Evolutionary conservation across 2,113 vertebrate genomes (phyloP).

Genomic region (Lepidothrix coronata): DNA sequence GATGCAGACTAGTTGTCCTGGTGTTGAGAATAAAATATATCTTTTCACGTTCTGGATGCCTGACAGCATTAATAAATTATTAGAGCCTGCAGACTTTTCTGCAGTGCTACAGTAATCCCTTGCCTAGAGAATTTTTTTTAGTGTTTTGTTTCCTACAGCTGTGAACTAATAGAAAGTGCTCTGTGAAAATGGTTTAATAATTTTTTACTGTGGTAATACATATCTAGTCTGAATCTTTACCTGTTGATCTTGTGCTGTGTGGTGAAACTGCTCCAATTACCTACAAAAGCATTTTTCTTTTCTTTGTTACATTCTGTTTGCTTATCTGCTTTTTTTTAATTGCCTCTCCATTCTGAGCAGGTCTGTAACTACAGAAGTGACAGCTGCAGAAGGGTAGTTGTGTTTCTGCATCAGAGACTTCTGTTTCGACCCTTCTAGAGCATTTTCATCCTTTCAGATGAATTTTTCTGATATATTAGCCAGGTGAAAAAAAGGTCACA

Average conservation of each 20-base stretch:
- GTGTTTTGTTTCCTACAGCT: background rate
- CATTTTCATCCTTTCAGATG: background rate
- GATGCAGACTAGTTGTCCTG: background rate
- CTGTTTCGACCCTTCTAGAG: background rate
- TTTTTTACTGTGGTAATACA: background rate
- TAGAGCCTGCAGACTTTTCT: background rate
- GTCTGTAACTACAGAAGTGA: background rate
- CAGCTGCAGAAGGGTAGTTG: background rate
- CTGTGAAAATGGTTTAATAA: background rate
- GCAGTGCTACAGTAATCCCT: background rate
- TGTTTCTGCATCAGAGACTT: background rate
- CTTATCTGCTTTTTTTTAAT: background rate
- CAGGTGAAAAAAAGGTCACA: background rate
- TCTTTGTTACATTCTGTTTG: background rate
- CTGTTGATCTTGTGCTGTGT: background rate
- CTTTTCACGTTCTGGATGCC: background rate
- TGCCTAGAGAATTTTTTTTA: background rate
- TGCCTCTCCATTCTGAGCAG: background rate
- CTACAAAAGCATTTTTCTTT: background rate
- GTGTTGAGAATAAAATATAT: background rate
- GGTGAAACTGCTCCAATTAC: background rate
- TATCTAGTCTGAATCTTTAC: background rate
- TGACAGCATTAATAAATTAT: background rate
- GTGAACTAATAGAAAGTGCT: background rate
- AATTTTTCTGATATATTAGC: background rate